phyloP scores from a whole-genome alignment of 2,797 vertebrate species.

The Oceanodroma leucorhoa region DNA sequence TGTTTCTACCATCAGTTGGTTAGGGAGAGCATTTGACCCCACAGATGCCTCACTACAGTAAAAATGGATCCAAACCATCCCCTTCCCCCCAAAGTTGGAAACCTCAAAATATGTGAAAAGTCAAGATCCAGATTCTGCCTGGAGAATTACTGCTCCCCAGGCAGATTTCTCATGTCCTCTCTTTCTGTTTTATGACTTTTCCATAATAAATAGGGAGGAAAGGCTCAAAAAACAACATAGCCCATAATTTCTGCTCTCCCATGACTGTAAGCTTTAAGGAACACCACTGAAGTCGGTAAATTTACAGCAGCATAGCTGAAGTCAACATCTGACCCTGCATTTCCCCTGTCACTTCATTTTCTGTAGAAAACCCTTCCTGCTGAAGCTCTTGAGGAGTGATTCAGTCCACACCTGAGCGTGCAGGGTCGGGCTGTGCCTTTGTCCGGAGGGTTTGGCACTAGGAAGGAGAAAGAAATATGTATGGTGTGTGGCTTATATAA shows the following conservation, averaged over 20 bases:
- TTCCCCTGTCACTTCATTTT: background rate
- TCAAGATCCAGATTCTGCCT: background rate
- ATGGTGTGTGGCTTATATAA: background rate
- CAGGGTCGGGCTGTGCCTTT: background rate
- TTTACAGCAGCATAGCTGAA: conserved; percentile 21
- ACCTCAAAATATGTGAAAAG: background rate
- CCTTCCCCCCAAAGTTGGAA: background rate
- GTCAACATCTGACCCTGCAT: background rate
- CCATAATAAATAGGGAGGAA: conserved; percentile 5
- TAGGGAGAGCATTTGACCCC: background rate
- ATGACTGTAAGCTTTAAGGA: background rate
- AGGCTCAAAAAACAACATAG: conserved; percentile 18
- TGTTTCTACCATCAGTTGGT: background rate
- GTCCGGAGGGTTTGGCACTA: background rate
- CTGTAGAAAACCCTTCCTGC: background rate
- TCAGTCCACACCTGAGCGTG: background rate
- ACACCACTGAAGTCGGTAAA: background rate
- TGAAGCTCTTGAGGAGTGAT: background rate
- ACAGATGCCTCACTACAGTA: background rate
- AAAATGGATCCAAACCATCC: background rate
- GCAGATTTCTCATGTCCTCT: background rate
- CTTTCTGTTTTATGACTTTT: conserved; percentile 17
- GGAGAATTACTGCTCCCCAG: conserved; percentile 18
- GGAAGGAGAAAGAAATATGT: background rate
- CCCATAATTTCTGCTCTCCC: conserved; percentile 10